Evolutionary conservation across 2,113 vertebrate genomes (phyloP).

Genomic region (Sisor rabdophorus): DNA sequence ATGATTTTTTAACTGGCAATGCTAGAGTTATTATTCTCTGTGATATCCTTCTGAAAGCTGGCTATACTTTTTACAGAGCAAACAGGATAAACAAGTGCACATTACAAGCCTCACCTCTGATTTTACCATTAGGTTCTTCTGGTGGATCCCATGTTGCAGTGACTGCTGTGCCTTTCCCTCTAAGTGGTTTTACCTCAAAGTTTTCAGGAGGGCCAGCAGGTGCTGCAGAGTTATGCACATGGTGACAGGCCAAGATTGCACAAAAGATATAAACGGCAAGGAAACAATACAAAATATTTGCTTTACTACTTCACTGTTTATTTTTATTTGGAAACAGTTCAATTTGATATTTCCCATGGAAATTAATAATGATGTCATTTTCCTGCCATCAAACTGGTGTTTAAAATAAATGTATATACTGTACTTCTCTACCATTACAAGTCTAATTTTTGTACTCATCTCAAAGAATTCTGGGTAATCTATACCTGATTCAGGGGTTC

Average conservation of each 20-base stretch:
- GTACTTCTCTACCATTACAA: neutral
- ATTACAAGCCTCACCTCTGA: slow-evolving; percentile 77
- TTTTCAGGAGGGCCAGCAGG: slow-evolving; percentile 89
- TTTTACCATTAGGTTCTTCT: slow-evolving; percentile 84
- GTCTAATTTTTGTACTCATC: neutral
- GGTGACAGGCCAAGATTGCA: slow-evolving; percentile 35
- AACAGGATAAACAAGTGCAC: neutral
- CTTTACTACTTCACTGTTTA: neutral
- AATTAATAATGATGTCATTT: slow-evolving; percentile 44
- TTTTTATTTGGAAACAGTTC: slow-evolving; percentile 48
- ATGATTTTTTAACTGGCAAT: slow-evolving; percentile 5
- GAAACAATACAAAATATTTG: neutral
- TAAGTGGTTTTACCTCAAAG: slow-evolving; percentile 83
- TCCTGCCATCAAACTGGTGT: neutral
- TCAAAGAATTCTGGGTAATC: neutral
- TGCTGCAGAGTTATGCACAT: slow-evolving; percentile 67
- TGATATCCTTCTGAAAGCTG: neutral
- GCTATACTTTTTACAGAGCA: neutral
- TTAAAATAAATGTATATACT: neutral
- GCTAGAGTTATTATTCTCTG: neutral
- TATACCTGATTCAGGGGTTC: slow-evolving; percentile 91
- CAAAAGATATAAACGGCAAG: slow-evolving; percentile 32
- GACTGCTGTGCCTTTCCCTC: slow-evolving; percentile 84
- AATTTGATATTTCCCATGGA: slow-evolving; percentile 49
- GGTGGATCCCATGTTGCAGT: slow-evolving; percentile 88